Evolutionary conservation across 2,888 invertebrate genomes (phyloP).

Genomic region (Ochlodes sylvanus): DNA sequence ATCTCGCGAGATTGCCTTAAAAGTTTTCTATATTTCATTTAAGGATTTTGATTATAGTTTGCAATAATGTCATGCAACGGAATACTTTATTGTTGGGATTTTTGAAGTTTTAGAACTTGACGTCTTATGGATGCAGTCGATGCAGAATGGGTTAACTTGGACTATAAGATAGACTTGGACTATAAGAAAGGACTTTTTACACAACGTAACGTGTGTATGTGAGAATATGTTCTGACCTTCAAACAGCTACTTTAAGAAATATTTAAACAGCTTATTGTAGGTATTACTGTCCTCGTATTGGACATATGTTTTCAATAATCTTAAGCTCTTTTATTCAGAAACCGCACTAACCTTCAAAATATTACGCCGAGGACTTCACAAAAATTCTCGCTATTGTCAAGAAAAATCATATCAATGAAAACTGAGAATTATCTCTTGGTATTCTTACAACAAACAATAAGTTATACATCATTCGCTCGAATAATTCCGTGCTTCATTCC

Average conservation of each 20-base stretch:
- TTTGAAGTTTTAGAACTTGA: no score
- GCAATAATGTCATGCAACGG: background rate
- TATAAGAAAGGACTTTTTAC: no score
- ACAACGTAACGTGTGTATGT: no score
- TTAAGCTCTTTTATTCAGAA: background rate
- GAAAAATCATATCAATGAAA: conserved; percentile 10
- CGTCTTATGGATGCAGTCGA: no score
- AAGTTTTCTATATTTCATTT: background rate
- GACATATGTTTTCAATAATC: conserved; percentile 1
- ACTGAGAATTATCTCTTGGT: conserved; percentile 15
- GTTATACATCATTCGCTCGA: conserved; percentile 19
- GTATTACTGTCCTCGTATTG: background rate
- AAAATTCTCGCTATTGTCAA: conserved; percentile 5
- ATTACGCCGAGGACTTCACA: background rate
- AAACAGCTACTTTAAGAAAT: background rate
- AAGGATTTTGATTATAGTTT: background rate
- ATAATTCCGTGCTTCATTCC: conserved; percentile 39
- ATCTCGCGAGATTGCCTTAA: background rate
- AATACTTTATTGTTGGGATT: background rate
- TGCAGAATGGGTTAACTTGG: no score
- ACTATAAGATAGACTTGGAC: no score
- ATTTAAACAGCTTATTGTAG: background rate
- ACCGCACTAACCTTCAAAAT: conserved; percentile 1
- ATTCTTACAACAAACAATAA: conserved; percentile 32
- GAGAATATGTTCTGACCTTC: no score